Base-by-base conservation (phyloP, 2,797 vertebrate genomes). In the Heliangelus exortis region DNA sequence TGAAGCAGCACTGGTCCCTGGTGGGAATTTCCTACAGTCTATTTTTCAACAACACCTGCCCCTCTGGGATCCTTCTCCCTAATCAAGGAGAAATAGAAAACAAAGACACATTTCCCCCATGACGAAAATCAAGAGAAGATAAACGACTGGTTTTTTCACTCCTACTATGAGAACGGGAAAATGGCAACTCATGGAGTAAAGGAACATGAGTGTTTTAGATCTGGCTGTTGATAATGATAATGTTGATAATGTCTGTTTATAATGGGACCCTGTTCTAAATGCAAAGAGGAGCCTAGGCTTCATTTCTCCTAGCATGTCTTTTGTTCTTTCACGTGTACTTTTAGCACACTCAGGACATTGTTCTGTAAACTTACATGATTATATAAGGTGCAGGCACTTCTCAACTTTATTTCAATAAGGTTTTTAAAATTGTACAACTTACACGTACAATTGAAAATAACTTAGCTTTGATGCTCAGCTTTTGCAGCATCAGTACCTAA, bases 41-140 rank as follows among this genome's bases (percentile, higher is more conserved):
- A 67, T 73, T 90, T 91, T 55, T 61, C 68, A 84, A 15, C 29
- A 92, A 83, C 57, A 80, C 41, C 77, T 87, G 43, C 34, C 21
- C n/a, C 53, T 66, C 48, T 1, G 22, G 59, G 34, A 61, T 68
- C 34, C 50, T 87, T 79, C 43, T 66, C 39, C 66, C 59, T 88
- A 58, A 63, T 63, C 53, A 76, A 89, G 58, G 33, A 62, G 57
- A 94, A 90, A 78, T 3, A 29, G 34, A 67, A 89, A 34, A n/a
- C 47, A 39, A 15, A 8, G 50, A 50, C 55, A 23, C n/a, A 29
- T 59, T 76, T 89, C 48, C 53, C 33, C 15, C 9, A 9, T 7
- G 78, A 79, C 10, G 25, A 66, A 15, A 58, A 34, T 80, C 15
- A 65, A 57, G 39, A 62, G 50, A 78, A 84, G 5, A 57, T 5